These are phyloP conservation scores for Panthera uncia DNA, from an alignment of 2,113 vertebrate genomes.

Conservation along the genomic window DNA sequence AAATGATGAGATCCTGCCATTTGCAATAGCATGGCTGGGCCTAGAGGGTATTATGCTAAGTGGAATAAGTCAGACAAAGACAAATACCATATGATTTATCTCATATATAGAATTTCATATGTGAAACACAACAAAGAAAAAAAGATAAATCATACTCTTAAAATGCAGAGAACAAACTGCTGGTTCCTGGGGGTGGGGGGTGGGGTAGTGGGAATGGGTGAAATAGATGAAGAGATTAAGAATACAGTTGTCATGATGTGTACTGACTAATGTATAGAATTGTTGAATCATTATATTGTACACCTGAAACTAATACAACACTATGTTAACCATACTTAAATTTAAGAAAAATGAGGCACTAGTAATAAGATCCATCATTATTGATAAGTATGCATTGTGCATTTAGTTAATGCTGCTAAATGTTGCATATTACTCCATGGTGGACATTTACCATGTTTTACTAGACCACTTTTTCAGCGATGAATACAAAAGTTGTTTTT, in stretches of 20 bases:
- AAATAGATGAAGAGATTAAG: not conserved
- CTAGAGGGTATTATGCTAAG: not conserved
- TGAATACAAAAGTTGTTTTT: not conserved
- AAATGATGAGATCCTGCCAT: not conserved
- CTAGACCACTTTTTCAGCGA: not conserved
- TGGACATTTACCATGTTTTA: not conserved
- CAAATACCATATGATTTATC: not conserved
- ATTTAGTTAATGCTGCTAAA: not conserved
- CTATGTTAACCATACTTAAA: not conserved
- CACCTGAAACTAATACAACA: not conserved
- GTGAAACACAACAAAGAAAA: not conserved
- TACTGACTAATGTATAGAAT: not conserved
- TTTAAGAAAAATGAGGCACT: not conserved
- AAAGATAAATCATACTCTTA: not conserved
- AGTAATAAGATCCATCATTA: not conserved
- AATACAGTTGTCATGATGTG: not conserved
- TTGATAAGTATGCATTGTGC: not conserved
- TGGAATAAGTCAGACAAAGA: not conserved
- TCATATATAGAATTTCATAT: not conserved
- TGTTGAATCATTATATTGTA: not conserved
- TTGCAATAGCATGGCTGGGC: not conserved
- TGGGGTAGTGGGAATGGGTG: not conserved
- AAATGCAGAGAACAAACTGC: not conserved
- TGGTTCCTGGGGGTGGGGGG: not conserved
- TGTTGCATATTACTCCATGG: not conserved